These are phyloP conservation scores for Dendrolimus punctatus DNA, from an alignment of 1,140 invertebrate species.

Conservation along the genomic window DNA sequence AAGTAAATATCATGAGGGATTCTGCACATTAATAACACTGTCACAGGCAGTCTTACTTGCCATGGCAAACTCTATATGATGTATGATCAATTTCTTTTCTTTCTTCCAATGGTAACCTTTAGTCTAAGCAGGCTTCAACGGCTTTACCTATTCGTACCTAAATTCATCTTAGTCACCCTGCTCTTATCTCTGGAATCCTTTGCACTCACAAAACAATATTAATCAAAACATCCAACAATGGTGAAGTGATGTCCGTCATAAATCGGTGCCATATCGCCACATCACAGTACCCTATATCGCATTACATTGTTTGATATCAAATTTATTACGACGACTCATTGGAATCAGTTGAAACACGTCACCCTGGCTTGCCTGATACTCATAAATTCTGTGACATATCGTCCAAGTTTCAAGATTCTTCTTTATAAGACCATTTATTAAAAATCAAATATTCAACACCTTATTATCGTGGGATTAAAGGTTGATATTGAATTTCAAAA, in stretches of 20 bases:
- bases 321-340: slow-evolving; percentile 40
- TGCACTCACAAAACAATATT: slow-evolving; percentile 22
- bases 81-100: too few species aligned
- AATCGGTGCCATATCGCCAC: slow-evolving; percentile 33
- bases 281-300: slow-evolving; percentile 42
- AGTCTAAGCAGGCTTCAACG: too few species aligned
- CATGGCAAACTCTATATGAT: too few species aligned
- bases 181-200: too few species aligned
- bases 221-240: slow-evolving; percentile 27
- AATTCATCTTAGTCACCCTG: too few species aligned
- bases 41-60: too few species aligned
- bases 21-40: too few species aligned
- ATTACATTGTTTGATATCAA: slow-evolving; percentile 47
- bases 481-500: slow-evolving; percentile 12
- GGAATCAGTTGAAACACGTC: slow-evolving; percentile 50
- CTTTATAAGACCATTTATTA: slow-evolving; percentile 21
- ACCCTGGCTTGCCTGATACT: slow-evolving; percentile 32
- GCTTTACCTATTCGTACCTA: too few species aligned
- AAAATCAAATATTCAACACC: slow-evolving; percentile 3
- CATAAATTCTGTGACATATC: slow-evolving; percentile 58
- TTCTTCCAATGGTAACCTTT: too few species aligned
- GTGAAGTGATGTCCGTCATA: slow-evolving; percentile 27
- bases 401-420: slow-evolving; percentile 44
- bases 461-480: slow-evolving; percentile 20
- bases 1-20: too few species aligned